Base-by-base conservation (phyloP, 2,797 vertebrate species). In the Heterohyrax brucei region DNA sequence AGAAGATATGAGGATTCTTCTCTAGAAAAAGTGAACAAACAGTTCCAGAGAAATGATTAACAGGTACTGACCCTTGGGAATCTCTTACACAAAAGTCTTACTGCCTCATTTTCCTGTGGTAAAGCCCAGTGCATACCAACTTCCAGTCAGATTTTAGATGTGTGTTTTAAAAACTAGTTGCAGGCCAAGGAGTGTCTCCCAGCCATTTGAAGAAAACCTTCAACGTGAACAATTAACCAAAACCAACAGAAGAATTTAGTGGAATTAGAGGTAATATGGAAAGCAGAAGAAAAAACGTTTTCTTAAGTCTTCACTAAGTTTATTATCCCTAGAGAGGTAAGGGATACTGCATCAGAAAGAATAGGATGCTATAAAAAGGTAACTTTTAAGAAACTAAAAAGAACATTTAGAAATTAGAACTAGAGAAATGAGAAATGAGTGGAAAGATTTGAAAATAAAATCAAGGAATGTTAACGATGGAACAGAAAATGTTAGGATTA, bases 1-100 rank as follows among this genome's bases (percentile, higher is more conserved):
- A 96, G 93, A 94, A 94, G 89, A 94, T 78, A 90, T 93, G 94
- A 96, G 76, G 89, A 94, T 91, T 95, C 89, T 97, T 96, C 50
- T 76, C 48, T 95, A 91, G 97, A 95, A 78, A 96, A 93, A 93
- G 86, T 93, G 75, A 95, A 73, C 92, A 90, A 94, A 73, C 92
- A 90, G 73, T 91, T 97, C 94, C 91, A 91, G 95, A 95, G 91
- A 97, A 96, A 84, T 94, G 83, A 91, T 87, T 59, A 94, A 86
- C 87, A 90, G 89, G 78, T 96, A 92, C 80, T 95, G 89, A 91
- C 61, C 78, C n/a, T 94, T 89, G 90, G 75, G 87, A 89, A 68
- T 94, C 89, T 92, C 72, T 72, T 96, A 84, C 96, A 96, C 93
- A 83, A 83, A 96, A 95, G 66, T 81, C 64, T 94, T 75, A 83